phyloP scores from a whole-genome alignment of 2,888 invertebrate species.

The Pharmacophagus antenor region DNA sequence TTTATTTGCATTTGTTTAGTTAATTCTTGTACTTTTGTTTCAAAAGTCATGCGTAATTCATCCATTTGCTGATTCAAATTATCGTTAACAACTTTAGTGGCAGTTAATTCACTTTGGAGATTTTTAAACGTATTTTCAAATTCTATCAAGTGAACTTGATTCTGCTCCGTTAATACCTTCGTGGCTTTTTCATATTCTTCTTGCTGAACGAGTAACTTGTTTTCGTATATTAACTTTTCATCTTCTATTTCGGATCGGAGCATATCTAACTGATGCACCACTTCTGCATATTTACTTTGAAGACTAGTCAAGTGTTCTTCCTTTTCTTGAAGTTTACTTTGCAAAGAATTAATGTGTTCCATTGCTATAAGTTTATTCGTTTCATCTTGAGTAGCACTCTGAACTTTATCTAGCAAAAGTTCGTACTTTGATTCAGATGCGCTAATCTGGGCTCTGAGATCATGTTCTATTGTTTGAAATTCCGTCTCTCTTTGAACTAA shows the following conservation, averaged over 20 bases:
- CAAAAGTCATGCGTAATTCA: slow-evolving; percentile 45
- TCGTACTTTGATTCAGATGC: slow-evolving; percentile 74
- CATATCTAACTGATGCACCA: slow-evolving; percentile 63
- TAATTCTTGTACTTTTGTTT: slow-evolving; percentile 50
- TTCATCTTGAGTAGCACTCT: slow-evolving; percentile 72
- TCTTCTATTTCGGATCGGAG: slow-evolving; percentile 73
- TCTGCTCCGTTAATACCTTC: slow-evolving; percentile 50
- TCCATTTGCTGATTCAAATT: slow-evolving; percentile 49
- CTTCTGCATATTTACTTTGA: slow-evolving; percentile 67
- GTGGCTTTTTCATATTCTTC: slow-evolving; percentile 70
- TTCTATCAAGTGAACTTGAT: slow-evolving; percentile 43
- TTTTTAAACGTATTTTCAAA: slow-evolving; percentile 48
- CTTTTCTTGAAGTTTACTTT: slow-evolving; percentile 70
- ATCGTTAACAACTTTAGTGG: slow-evolving; percentile 48
- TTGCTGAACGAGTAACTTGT: slow-evolving; percentile 66
- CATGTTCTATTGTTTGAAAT: slow-evolving; percentile 76
- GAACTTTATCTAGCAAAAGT: slow-evolving; percentile 67
- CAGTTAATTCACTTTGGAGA: slow-evolving; percentile 51
- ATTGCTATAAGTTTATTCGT: slow-evolving; percentile 64
- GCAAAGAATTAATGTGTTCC: slow-evolving; percentile 66
- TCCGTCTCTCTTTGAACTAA: slow-evolving; percentile 83
- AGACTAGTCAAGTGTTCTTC: slow-evolving; percentile 64
- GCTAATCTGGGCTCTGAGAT: slow-evolving; percentile 74
- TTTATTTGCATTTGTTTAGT: slow-evolving; percentile 55
- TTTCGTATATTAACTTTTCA: slow-evolving; percentile 67